A percentile compares a stretch with the other conserved stretches of the same genome.
phyloP scores from a whole-genome alignment of 1,140 invertebrate genomes.

The Thrips palmi region DNA sequence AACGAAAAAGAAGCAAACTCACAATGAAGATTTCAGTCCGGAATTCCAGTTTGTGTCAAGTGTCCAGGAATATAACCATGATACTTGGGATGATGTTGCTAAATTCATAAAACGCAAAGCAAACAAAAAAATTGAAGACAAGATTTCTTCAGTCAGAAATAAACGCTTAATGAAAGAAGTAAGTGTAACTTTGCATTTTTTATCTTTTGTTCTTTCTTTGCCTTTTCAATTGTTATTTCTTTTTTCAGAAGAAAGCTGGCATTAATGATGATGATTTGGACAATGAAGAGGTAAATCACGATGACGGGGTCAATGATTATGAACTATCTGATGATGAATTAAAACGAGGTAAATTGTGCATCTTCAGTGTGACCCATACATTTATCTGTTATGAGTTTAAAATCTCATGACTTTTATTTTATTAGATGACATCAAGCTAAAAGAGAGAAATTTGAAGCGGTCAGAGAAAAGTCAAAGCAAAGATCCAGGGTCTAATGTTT shows the following conservation, averaged over 20 bases:
- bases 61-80: conserved; percentile 54
- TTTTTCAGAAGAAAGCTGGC: conserved; percentile 17
- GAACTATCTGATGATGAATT: conserved; percentile 21
- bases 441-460: conserved; percentile 23
- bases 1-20: conserved; percentile 48
- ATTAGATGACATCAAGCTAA: conserved; percentile 26
- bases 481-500: conserved; percentile 21
- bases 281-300: conserved; percentile 11
- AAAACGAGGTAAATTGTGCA: conserved; percentile 17
- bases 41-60: conserved; percentile 56
- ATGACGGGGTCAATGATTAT: conserved; percentile 10
- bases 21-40: conserved; percentile 49
- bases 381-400: neutral
- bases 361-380: neutral
- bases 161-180: conserved; percentile 25
- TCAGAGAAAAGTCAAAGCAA: conserved; percentile 22
- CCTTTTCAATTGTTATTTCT: conserved; percentile 3
- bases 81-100: conserved; percentile 68
- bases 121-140: conserved; percentile 66
- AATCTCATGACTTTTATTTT: conserved; percentile 13
- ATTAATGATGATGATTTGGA: conserved; percentile 21
- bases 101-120: conserved; percentile 68
- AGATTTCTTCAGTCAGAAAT: conserved; percentile 46
- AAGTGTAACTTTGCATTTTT: conserved; percentile 13
- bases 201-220: neutral